Evolutionary conservation across 2,797 vertebrate species (phyloP), one percentile per base, ranked within the genome.

Genomic region (Xyrichtys novacula): DNA sequence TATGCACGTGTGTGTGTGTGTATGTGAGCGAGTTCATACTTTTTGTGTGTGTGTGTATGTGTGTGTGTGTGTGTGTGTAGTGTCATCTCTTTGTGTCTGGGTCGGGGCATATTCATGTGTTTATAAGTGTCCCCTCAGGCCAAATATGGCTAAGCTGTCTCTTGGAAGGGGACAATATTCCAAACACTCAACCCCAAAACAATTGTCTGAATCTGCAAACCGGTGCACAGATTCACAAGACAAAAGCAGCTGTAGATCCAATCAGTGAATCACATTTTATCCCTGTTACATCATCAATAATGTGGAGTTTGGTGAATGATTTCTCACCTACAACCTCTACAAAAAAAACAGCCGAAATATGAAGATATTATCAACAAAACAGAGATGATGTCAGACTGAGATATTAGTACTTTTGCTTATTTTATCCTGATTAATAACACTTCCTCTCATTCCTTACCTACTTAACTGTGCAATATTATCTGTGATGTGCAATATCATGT

Each of bases 61-160:
- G 56, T 48, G 74, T 60, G 78, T 84, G 74, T 71, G 71, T 74
- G 71, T 82, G 59, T 87, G 83, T 78, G 73, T 52, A 71, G 87
- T 91, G 89, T 84, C 88, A 91, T 88, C 84, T 91, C 91, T 94
- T 94, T 93, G 92, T 94, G 92, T 93, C 91, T 94, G 88, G 91
- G 84, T 89, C 68, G 79, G 76, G 88, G 80, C 87, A 92, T 89
- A 90, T 89, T 91, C 87, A 87, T 84, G 85, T 88, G 89, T 90
- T 84, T 88, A 76, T 89, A 90, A 89, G 89, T 89, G 89, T 91
- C 90, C 91, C 92, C 90, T 83, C 83, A 90, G 91, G 92, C 89
- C 85, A 88, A 87, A 84, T 78, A 66, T 46, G 20, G 85, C 78
- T 83, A 78, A 88, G 85, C 84, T 85, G 85, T 85, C 81, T 88